Percentiles rank a stretch among this genome's conserved stretches.
Conservation (phyloP, 2,888 invertebrate genomes). For the Limnephilus lunatus region DNA sequence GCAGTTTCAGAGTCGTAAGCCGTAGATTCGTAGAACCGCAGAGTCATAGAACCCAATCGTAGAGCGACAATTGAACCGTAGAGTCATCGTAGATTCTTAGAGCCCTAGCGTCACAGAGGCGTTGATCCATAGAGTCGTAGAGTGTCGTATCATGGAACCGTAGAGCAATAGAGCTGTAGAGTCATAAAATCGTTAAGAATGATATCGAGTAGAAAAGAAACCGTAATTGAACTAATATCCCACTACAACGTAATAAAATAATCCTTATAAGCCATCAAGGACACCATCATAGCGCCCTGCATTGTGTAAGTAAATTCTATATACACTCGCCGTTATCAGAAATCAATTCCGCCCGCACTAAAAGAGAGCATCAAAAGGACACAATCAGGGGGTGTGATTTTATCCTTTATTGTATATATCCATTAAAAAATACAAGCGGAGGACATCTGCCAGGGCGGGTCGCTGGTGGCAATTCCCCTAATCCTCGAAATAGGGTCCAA, state of each 20-base stretch:
- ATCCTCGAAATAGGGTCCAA: slow-evolving; percentile 48
- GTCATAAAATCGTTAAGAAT: background rate
- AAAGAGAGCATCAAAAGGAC: slow-evolving; percentile 5
- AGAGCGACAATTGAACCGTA: too few species aligned
- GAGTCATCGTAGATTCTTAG: too few species aligned
- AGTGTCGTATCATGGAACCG: too few species aligned
- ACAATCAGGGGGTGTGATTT: slow-evolving; percentile 50
- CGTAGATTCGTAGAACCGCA: too few species aligned
- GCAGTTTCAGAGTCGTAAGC: too few species aligned
- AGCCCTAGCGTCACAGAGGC: too few species aligned
- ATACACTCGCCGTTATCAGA: background rate
- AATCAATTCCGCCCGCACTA: slow-evolving; percentile 2
- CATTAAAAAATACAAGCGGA: slow-evolving; percentile 26
- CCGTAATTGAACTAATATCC: background rate
- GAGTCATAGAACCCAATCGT: too few species aligned
- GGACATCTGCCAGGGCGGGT: slow-evolving; percentile 40
- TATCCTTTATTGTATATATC: slow-evolving; percentile 40
- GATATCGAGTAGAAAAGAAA: background rate
- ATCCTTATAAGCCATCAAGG: background rate
- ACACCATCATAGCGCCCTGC: background rate
- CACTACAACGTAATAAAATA: background rate
- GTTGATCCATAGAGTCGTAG: too few species aligned
- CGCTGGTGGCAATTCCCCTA: slow-evolving; percentile 45
- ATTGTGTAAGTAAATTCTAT: background rate
- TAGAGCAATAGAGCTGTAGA: too few species aligned